Evolutionary conservation across 2,797 vertebrate genomes (phyloP).

Genomic region (Argentina silus): DNA sequence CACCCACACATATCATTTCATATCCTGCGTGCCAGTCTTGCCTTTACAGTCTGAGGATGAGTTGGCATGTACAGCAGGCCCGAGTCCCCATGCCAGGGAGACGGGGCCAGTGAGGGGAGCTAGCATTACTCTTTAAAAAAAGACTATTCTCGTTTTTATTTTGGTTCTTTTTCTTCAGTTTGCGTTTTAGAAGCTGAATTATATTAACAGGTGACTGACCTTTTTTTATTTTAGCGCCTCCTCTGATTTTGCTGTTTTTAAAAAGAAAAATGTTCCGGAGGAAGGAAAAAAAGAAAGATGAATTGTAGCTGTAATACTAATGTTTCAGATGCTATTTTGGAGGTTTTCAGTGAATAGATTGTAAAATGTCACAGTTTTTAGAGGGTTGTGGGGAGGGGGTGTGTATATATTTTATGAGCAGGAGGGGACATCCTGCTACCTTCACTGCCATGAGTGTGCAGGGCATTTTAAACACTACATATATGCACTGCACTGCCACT

Average conservation of each 20-base stretch:
- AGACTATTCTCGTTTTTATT: slow-evolving; percentile 42
- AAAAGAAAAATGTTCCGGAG: slow-evolving; percentile 57
- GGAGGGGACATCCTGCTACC: slow-evolving; percentile 73
- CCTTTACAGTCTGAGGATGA: slow-evolving; percentile 66
- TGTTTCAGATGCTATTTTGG: slow-evolving; percentile 58
- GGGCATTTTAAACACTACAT: slow-evolving; percentile 52
- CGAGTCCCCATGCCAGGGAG: slow-evolving; percentile 24
- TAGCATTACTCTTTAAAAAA: slow-evolving; percentile 47
- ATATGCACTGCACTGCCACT: slow-evolving; percentile 68
- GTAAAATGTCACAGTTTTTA: slow-evolving; percentile 60
- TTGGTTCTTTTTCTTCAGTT: slow-evolving; percentile 59
- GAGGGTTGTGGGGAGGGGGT: slow-evolving; percentile 37
- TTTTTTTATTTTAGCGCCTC: slow-evolving; percentile 62
- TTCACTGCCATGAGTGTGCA: slow-evolving; percentile 64
- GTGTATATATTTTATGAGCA: slow-evolving; percentile 66
- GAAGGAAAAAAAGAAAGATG: slow-evolving; percentile 45
- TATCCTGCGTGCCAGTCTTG: slow-evolving; percentile 71
- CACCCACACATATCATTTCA: slow-evolving; percentile 49
- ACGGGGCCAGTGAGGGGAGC: slow-evolving; percentile 50
- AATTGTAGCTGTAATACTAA: slow-evolving; percentile 71
- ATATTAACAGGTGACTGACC: slow-evolving; percentile 66
- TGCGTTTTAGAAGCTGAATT: slow-evolving; percentile 69
- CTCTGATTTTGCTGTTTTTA: slow-evolving; percentile 59
- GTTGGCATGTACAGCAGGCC: slow-evolving; percentile 42
- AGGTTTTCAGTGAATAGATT: slow-evolving; percentile 69